phyloP scores from a whole-genome alignment of 2,888 invertebrate genomes.

The Tenthredo livida region DNA sequence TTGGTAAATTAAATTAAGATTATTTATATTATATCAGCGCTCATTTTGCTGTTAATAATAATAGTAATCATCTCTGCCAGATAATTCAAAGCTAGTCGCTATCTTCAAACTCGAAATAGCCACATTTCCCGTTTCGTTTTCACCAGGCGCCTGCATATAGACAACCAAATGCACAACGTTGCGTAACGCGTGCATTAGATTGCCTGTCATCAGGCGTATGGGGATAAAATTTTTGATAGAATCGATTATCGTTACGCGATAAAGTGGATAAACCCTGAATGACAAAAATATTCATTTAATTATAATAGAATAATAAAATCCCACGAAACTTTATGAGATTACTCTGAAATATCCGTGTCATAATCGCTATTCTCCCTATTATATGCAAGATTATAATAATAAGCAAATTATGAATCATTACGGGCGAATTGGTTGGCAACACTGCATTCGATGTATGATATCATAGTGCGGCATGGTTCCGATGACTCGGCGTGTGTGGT shows the following conservation, averaged over 20 bases:
- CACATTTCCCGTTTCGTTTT: background rate
- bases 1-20: background rate
- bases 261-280: background rate
- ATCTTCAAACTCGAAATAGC: background rate
- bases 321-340: background rate
- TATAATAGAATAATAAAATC: background rate
- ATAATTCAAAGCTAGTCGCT: background rate
- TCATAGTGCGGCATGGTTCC: slow-evolving; percentile 63
- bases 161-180: background rate
- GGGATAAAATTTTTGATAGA: background rate
- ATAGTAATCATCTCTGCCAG: background rate
- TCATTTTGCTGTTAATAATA: background rate
- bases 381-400: too few species aligned
- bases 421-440: background rate
- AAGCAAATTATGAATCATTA: background rate
- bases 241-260: background rate
- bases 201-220: background rate
- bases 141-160: background rate
- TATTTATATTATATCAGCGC: background rate
- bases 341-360: background rate
- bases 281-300: background rate
- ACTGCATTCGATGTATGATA: background rate
- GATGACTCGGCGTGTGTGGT: slow-evolving; percentile 60
- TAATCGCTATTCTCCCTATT: background rate
- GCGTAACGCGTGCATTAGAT: background rate